These are phyloP conservation scores for Acromyrmex heyeri DNA, from an alignment of 1,140 invertebrate genomes.

Conservation along the genomic window DNA sequence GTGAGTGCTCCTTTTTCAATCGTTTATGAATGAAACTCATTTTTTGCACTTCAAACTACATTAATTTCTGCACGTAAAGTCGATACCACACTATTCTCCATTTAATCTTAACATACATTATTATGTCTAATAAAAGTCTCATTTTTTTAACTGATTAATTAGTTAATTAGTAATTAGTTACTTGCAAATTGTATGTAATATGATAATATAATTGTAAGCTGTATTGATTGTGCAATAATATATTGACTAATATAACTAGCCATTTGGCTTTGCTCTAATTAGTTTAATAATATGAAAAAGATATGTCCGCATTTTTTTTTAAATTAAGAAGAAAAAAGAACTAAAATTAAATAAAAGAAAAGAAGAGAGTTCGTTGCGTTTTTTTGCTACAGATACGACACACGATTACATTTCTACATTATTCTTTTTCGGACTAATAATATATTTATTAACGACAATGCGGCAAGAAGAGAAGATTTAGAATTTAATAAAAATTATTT, in stretches of 20 bases:
- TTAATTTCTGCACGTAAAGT: neutral
- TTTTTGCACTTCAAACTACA: neutral
- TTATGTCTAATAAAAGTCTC: neutral
- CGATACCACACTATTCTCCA: neutral
- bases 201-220: neutral
- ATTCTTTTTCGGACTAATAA: neutral
- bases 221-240: neutral
- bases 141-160: neutral
- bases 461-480: neutral
- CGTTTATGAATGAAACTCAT: neutral
- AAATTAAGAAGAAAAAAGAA: neutral
- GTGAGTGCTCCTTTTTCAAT: slow-evolving; percentile 56
- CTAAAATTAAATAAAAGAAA: neutral
- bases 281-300: neutral
- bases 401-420: neutral
- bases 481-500: neutral
- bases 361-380: neutral
- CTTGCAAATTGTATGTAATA: neutral
- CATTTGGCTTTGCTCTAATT: slow-evolving; percentile 7
- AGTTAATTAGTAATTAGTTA: neutral
- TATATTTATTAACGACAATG: neutral
- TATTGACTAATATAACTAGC: neutral
- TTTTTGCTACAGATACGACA: neutral
- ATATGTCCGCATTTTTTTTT: neutral
- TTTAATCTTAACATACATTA: neutral